Base-by-base conservation (phyloP, 2,888 invertebrate genomes). In the Nomada fucata region DNA sequence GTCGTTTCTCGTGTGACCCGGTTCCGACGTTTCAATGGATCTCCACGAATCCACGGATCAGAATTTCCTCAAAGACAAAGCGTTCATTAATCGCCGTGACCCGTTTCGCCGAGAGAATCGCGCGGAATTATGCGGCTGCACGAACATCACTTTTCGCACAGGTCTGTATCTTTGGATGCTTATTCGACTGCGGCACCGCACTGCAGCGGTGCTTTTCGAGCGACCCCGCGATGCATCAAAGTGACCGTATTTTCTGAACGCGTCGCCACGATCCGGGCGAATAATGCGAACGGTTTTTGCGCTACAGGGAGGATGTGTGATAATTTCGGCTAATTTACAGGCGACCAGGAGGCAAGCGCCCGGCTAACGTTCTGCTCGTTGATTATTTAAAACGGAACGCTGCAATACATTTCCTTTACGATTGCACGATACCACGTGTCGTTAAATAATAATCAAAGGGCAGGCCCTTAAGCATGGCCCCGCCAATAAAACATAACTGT, bases 21-120 rank as follows among this genome's bases (percentile, higher is more conserved):
- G 4, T 29, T 64, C 26, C 0, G 20, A 15, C 57, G 69, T 29
- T 53, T 64, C 57, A 52, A 47, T 18, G 47, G 36, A 13, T 36
- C 44, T 42, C 44, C 9, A 23, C 18, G 36, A 65, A 57, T 55
- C 23, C 9, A 1, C 2, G 23, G 23, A 73, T 15, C 26, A 55
- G n/a, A 57, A 82, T 55, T 68, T 65, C 65, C 23, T 42, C 47
- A 26, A 10, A 1, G 18, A 13, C 5, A 23, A n/a, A 26, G 26
- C 29, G 36, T 36, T 15, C 47, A 47, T 47, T 83, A 83, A 83
- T 86, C 75, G 69, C 65, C 44, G 3, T 65, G 73, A 75, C 83
- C 79, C 55, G 59, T 60, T 86, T 85, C 15, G 71, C 60, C 47
- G 1, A n/a, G 26, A 44, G 18, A 47, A 44, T 55, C 57, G 18